Evolutionary conservation across 2,888 invertebrate species (phyloP), one percentile per base, ranked within the genome.

Genomic region (Andrena trimmerana): DNA sequence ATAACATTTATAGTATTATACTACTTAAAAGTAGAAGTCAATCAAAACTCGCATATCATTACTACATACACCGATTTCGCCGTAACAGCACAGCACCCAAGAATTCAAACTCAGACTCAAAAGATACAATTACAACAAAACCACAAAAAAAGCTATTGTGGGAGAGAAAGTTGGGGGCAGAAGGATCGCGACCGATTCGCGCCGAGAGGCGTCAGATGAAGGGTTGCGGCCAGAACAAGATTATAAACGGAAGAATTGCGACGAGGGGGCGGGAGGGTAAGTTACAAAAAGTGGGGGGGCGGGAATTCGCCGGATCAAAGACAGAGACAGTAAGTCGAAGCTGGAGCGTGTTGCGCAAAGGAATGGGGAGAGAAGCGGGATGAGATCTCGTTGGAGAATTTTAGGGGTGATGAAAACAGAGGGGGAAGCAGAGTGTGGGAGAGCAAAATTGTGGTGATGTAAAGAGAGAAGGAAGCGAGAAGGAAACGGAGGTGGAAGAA

Each of bases 311-410:
- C 42, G 67, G 62, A 78, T 67, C 60, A 78, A 63, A 69, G 8
- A 42, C 42, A 48, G 60, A 66, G 48, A 52, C 52, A 50, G 29
- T 77, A 68, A 60, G 29, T 10, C 20, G 10, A 31, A 31, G 57
- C 24, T 63, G 42, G 73, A 50, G 13, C 42, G 36, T 69, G 57
- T 27, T 63, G 54, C 60, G 33, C 65, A 27, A 66, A 52, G 66
- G 31, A 60, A 78, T 24, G 63, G 29, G 16, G 29, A 29, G 75
- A 62, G 48, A 10, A 20, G 57, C 16, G 57, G 31, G 31, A 66
- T 74, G 62, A 63, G 20, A 50, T 68, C 62, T 68, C 29, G 50
- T 76, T 67, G 68, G 68, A 75, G 68, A 62, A 68, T 76, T 52
- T 62, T 42, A 31, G 36, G 52, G 42, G 24, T 10, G 42, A 20